A percentile compares a stretch with the other conserved stretches of the same genome.
phyloP scores from a whole-genome alignment of 2,888 invertebrate species.

The Cantharis rufa region DNA sequence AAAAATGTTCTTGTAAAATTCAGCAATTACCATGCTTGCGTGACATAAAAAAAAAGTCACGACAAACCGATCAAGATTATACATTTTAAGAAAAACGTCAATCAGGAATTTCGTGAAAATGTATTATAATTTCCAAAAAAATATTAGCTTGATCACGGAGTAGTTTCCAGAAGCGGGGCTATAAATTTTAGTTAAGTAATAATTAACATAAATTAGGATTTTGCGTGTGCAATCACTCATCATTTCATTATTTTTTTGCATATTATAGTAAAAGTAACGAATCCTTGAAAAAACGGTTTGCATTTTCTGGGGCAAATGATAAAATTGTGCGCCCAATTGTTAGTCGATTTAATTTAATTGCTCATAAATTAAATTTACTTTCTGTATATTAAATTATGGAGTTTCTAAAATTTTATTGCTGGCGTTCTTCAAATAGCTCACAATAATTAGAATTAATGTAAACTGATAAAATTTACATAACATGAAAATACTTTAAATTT shows the following conservation, averaged over 20 bases:
- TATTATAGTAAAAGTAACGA: not conserved
- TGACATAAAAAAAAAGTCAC: not conserved
- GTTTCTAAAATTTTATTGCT: not conserved
- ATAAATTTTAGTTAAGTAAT: not conserved
- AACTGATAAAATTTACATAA: not conserved
- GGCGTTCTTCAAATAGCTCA: not conserved
- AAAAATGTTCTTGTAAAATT: not conserved
- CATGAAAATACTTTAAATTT: not conserved
- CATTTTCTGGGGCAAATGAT: not conserved
- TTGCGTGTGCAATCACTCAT: not conserved
- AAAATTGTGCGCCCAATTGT: not conserved
- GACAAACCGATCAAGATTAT: not conserved
- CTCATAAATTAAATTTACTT: not conserved
- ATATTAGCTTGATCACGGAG: not conserved
- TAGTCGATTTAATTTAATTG: not conserved
- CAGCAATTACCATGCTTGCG: not conserved
- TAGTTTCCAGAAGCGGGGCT: not conserved
- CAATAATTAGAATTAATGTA: not conserved
- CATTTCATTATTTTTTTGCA: not conserved
- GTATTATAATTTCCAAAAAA: not conserved
- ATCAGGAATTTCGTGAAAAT: not conserved
- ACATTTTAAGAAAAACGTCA: not conserved
- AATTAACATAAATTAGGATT: not conserved
- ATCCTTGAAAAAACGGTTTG: not conserved
- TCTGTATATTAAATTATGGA: not conserved